phyloP scores from a whole-genome alignment of 1,140 invertebrate species.

The Cyrtorhinus lividipennis region DNA sequence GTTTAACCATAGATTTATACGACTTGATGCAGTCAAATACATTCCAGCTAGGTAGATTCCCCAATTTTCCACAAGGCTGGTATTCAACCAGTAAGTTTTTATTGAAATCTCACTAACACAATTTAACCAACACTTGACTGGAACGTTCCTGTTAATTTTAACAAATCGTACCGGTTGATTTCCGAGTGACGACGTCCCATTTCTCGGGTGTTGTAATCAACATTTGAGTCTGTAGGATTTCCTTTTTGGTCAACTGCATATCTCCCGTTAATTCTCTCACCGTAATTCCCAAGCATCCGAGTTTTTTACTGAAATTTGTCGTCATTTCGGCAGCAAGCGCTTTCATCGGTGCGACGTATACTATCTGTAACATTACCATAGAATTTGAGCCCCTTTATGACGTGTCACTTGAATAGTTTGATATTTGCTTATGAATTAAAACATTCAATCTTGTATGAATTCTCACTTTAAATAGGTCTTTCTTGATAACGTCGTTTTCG shows the following conservation, averaged over 20 bases:
- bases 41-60: not conserved
- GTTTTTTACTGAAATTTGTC: slow-evolving; percentile 71
- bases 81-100: too few relatives aligned
- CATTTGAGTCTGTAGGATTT: slow-evolving; percentile 94
- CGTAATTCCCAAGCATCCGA: slow-evolving; percentile 55
- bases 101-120: too few relatives aligned
- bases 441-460: too few relatives aligned
- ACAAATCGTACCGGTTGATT: slow-evolving; percentile 50
- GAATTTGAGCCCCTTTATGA: too few relatives aligned
- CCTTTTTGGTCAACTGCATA: slow-evolving; percentile 89
- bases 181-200: slow-evolving; percentile 98
- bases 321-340: slow-evolving; percentile 98
- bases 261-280: slow-evolving; percentile 95
- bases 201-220: slow-evolving; percentile 98
- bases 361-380: slow-evolving; percentile 65
- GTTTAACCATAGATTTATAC: not conserved
- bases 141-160: too few relatives aligned
- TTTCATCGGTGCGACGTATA: slow-evolving; percentile 99
- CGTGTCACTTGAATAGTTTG: slow-evolving; percentile 5
- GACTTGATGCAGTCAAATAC: not conserved
- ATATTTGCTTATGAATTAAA: too few relatives aligned
- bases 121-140: too few relatives aligned
- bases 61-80: too few relatives aligned
- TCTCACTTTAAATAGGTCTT: slow-evolving; percentile 81
- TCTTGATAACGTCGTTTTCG: slow-evolving; percentile 60